These are phyloP conservation scores for Siderastrea radians DNA, from an alignment of 92 coral and sea anemone species.

Conservation along the genomic window DNA sequence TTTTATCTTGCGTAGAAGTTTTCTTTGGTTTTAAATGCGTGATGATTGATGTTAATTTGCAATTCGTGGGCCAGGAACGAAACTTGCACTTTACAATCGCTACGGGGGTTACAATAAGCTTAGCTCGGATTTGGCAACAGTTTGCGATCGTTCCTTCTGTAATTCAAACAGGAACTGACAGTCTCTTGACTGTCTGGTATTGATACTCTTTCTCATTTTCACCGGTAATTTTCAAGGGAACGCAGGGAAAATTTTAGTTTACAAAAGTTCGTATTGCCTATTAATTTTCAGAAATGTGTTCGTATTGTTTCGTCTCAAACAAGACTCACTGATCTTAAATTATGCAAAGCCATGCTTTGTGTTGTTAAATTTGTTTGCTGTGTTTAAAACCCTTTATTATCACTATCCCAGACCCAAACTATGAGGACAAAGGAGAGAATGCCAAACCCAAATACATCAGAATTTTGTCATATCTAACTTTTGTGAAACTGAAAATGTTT, in stretches of 20 bases:
- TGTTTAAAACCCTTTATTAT: constrained; percentile 19
- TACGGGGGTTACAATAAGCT: constrained; percentile 22
- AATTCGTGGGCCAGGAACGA: constrained; percentile 17
- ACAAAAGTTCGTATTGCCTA: constrained; percentile 4
- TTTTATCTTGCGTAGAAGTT: constrained; percentile 21
- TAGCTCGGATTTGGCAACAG: constrained; percentile 6
- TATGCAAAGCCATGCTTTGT: constrained; percentile 39
- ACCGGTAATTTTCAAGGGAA: neutral
- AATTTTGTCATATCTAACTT: neutral
- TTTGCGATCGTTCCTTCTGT: constrained; percentile 7
- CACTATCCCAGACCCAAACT: constrained; percentile 7
- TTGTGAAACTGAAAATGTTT: neutral
- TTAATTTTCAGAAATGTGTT: constrained; percentile 23
- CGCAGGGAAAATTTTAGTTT: neutral
- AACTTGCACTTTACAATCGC: neutral
- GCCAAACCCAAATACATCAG: neutral
- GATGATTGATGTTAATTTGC: constrained; percentile 57
- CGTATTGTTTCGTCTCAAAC: constrained; percentile 38
- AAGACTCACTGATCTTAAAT: constrained; percentile 18
- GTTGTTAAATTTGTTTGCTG: constrained; percentile 15
- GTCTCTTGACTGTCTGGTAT: neutral
- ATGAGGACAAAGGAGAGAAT: neutral
- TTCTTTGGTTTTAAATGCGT: constrained; percentile 40
- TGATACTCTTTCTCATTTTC: neutral
- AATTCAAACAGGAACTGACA: neutral